A percentile compares a stretch with the other conserved stretches of the same genome.
phyloP scores from a whole-genome alignment of 2,797 vertebrate species.

The Onychomys leucogaster region DNA sequence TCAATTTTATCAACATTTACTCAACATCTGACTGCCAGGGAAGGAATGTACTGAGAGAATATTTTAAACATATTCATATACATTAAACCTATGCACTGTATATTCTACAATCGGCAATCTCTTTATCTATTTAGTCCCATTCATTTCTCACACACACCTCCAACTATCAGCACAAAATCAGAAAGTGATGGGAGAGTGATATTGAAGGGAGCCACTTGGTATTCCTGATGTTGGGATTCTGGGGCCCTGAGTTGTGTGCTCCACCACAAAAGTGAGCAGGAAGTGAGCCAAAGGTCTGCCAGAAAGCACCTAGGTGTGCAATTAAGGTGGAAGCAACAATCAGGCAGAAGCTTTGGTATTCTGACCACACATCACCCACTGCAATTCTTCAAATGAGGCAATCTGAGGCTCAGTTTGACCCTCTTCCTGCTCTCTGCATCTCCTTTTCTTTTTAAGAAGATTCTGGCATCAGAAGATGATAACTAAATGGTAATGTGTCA shows the following conservation, averaged over 20 bases:
- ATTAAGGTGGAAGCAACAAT: background rate
- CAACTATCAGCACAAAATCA: background rate
- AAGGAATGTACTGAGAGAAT: background rate
- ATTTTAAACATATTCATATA: background rate
- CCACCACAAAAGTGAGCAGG: background rate
- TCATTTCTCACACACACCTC: too few relatives aligned
- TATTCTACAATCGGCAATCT: background rate
- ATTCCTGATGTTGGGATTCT: background rate
- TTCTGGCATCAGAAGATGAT: slow-evolving; percentile 59
- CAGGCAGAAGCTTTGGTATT: background rate
- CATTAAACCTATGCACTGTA: background rate
- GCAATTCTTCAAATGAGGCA: background rate
- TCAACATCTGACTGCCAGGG: background rate
- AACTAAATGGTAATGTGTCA: slow-evolving; percentile 73
- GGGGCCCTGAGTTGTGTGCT: background rate
- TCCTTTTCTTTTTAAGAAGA: slow-evolving; percentile 49
- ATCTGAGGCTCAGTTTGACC: slow-evolving; percentile 54
- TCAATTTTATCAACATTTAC: background rate
- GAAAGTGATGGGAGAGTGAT: background rate
- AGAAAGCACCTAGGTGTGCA: background rate
- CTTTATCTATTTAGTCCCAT: background rate
- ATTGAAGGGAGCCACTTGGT: background rate
- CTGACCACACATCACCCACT: background rate
- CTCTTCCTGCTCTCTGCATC: slow-evolving; percentile 37
- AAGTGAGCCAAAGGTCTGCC: background rate